A percentile compares a stretch with the other conserved stretches of the same genome.
phyloP scores from a whole-genome alignment of 2,888 invertebrate species.

The Palloptera scutellata region DNA sequence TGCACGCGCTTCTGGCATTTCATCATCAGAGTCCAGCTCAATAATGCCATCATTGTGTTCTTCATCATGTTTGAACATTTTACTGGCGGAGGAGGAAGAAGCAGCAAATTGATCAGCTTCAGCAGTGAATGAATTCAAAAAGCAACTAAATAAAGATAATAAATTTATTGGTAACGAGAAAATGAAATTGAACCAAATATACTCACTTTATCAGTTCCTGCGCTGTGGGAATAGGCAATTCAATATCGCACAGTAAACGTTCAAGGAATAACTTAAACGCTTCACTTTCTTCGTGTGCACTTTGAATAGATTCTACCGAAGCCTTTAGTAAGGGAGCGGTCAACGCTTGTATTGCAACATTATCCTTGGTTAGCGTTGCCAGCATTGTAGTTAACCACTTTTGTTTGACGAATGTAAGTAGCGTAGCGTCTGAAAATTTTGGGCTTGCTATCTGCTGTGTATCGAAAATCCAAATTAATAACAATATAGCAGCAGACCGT shows the following conservation, averaged over 20 bases:
- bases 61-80: background rate
- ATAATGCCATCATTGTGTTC: constrained; percentile 55
- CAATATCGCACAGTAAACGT: constrained; percentile 69
- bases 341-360: constrained; percentile 69
- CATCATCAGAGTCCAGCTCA: constrained; percentile 56
- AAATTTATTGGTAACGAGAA: background rate
- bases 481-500: constrained; percentile 70
- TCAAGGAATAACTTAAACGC: constrained; percentile 68
- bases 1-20: constrained; percentile 19
- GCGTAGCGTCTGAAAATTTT: constrained; percentile 66
- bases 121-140: constrained; percentile 63
- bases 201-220: constrained; percentile 70
- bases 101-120: background rate
- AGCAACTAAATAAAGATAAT: constrained; percentile 62
- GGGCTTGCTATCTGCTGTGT: constrained; percentile 68
- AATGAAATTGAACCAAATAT: constrained; percentile 14
- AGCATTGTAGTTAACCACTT: constrained; percentile 67
- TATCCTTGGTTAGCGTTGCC: constrained; percentile 67
- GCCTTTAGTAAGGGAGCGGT: constrained; percentile 68
- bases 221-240: constrained; percentile 68
- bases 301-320: constrained; percentile 66
- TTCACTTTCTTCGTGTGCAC: constrained; percentile 65
- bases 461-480: constrained; percentile 76
- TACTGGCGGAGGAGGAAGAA: background rate
- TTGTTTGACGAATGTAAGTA: constrained; percentile 66